Evolutionary conservation across 2,888 invertebrate genomes (phyloP), one percentile per base, ranked within the genome.

Genomic region (Thumatha senex): DNA sequence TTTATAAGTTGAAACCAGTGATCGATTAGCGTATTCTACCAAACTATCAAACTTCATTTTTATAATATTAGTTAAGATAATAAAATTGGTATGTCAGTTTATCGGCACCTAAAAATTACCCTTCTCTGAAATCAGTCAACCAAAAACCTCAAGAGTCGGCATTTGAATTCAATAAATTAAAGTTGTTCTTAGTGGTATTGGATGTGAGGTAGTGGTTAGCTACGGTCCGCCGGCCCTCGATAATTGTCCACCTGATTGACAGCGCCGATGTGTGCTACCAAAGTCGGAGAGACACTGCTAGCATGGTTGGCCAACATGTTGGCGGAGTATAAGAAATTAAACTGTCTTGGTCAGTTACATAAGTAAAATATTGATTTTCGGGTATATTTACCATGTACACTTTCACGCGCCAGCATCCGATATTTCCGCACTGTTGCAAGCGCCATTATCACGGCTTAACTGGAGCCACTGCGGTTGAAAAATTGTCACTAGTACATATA

Each of bases 171-270:
- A 46, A 54, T 50, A 56, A 59, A 63, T 59, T 67, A 48, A 60
- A 58, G 48, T 59, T 62, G 51, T 62, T 59, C 54, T 54, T 58
- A 56, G 61, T 58, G 18, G 66, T 75, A 80, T 80, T 82, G 77
- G 81, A 81, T 80, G 75, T 58, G 58, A 72, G 61, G 49, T 65
- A 58, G 82, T 82, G 75, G 82, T 84, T 85, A 82, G 82, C 51
- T 63, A 75, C 78, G 89, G 77, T 85, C 72, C 70, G 86, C 58
- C 76, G 76, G 70, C 5, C 69, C 40, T 69, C 80, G 78, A 87
- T 88, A 84, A 87, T 86, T 84, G 85, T 75, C 68, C 63, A 72
- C 63, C 80, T 82, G 84, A 88, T 88, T 84, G 86, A 84, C 82
- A 76, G 74, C 58, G 62, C 70, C 69, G 67, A 76, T 73, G 77